Conservation (phyloP, 2,113 vertebrate species). For the Microtus montanus region DNA sequence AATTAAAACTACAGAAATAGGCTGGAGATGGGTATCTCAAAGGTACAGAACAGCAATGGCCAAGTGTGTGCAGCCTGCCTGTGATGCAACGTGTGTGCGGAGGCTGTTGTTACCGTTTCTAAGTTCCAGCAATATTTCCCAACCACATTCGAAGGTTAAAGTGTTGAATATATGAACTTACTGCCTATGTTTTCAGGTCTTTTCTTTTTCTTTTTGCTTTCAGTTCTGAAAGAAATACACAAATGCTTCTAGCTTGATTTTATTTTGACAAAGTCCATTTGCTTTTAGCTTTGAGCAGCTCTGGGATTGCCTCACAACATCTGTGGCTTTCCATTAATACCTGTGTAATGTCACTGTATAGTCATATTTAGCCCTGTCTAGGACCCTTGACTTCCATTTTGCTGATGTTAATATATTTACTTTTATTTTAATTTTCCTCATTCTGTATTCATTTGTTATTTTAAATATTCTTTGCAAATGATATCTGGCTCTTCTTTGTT, state of each 20-base stretch:
- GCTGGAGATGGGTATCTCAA: neutral
- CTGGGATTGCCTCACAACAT: neutral
- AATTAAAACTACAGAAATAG: neutral
- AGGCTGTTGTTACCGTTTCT: neutral
- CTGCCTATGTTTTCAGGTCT: neutral
- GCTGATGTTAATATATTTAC: neutral
- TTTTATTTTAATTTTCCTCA: neutral
- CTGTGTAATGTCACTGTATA: neutral
- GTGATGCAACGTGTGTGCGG: too few species aligned
- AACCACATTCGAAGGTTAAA: neutral
- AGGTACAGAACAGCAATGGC: too few species aligned
- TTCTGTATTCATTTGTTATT: neutral
- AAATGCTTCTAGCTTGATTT: neutral
- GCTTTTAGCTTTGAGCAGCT: neutral
- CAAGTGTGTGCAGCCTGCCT: neutral
- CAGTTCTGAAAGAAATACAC: neutral
- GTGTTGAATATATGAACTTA: neutral
- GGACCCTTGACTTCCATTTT: neutral
- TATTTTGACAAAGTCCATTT: neutral
- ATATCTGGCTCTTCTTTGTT: conserved; percentile 13
- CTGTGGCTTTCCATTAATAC: neutral
- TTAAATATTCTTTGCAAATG: neutral
- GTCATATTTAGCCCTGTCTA: neutral
- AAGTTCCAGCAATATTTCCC: neutral
- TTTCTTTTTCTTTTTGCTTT: neutral